Evolutionary conservation across 2,113 vertebrate genomes (phyloP).

Genomic region (Myrmecophaga tridactyla): DNA sequence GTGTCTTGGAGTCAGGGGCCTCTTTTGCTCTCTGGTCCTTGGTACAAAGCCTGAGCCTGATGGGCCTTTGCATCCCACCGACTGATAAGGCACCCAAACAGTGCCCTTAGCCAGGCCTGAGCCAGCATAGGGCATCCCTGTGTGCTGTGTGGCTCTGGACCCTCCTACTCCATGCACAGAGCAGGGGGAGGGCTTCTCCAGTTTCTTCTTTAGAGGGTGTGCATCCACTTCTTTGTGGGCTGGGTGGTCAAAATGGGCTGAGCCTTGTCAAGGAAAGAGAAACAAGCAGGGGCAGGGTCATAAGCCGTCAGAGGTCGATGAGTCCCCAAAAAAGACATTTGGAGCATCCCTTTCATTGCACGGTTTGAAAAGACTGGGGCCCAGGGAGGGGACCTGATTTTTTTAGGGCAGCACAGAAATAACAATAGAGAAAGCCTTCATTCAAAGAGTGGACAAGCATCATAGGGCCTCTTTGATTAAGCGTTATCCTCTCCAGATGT

Average conservation of each 20-base stretch:
- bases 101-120: neutral
- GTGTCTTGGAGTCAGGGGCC: neutral
- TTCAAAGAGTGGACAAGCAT: neutral
- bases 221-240: neutral
- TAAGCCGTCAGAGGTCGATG: neutral
- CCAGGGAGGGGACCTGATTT: neutral
- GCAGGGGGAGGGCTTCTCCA: neutral
- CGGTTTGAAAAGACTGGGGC: neutral
- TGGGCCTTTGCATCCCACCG: neutral
- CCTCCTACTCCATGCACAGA: neutral
- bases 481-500: neutral
- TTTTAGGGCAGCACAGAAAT: neutral
- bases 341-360: neutral
- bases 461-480: neutral
- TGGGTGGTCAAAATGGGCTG: neutral
- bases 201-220: neutral
- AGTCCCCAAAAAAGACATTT: neutral
- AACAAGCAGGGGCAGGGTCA: neutral
- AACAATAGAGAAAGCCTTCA: neutral
- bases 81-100: neutral
- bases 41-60: neutral
- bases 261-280: neutral
- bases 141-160: fast-evolving
- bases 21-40: neutral
- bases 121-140: neutral